Conservation (phyloP, 1,140 invertebrate species). For the Caenorhabditis latens region DNA sequence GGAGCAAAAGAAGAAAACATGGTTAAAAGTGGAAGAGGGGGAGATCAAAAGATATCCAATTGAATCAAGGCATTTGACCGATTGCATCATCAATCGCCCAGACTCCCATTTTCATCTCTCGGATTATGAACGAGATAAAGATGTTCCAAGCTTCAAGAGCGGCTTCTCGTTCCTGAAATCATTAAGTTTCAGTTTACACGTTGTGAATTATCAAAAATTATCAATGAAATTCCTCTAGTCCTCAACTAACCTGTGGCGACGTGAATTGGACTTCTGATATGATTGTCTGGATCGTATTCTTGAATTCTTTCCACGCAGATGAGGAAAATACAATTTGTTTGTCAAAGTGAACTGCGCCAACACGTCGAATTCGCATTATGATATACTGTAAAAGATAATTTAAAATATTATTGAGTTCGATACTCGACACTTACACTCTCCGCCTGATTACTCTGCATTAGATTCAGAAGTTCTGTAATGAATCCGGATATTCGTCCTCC, state of each 20-base stretch:
- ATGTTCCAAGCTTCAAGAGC: slow-evolving; percentile 59
- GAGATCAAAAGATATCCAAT: background rate
- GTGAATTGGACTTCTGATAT: slow-evolving; percentile 59
- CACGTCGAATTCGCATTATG: slow-evolving; percentile 58
- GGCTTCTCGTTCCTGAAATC: slow-evolving; percentile 61
- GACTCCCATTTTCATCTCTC: slow-evolving; percentile 62
- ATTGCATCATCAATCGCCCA: slow-evolving; percentile 59
- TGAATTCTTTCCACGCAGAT: slow-evolving; percentile 64
- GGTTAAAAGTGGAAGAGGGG: background rate
- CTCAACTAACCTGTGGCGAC: slow-evolving; percentile 17
- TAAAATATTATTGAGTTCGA: background rate
- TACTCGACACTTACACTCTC: slow-evolving; percentile 41
- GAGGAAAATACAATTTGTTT: slow-evolving; percentile 55
- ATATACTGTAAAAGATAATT: slow-evolving; percentile 42
- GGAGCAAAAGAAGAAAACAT: background rate
- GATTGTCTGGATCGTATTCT: slow-evolving; percentile 46
- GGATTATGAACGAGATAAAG: slow-evolving; percentile 65
- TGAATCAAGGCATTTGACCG: slow-evolving; percentile 24
- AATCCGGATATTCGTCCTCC: slow-evolving; percentile 60
- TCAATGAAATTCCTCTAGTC: no score
- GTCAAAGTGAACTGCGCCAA: slow-evolving; percentile 59
- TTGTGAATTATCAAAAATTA: no score
- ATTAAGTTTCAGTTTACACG: background rate
- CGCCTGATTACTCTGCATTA: slow-evolving; percentile 55
- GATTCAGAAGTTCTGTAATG: slow-evolving; percentile 53